phyloP scores from a whole-genome alignment of 2,888 invertebrate genomes.

The Homarus gammarus region DNA sequence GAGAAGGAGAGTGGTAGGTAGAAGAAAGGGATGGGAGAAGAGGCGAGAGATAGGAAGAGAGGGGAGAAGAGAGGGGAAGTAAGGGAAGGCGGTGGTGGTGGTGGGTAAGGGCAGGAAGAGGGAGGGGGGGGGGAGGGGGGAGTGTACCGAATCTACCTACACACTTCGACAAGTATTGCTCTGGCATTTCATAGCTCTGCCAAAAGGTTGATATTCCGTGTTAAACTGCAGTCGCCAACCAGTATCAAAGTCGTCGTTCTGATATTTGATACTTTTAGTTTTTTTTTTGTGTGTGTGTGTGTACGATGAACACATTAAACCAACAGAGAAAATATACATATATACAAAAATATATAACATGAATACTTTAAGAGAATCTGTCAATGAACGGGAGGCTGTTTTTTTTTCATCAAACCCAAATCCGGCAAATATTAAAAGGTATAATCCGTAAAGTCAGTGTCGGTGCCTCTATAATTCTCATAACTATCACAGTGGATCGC shows the following conservation, averaged over 20 bases:
- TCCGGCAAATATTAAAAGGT: constrained; percentile 69
- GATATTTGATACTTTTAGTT: too few species aligned
- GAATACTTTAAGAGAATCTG: background rate
- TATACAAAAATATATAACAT: too few species aligned
- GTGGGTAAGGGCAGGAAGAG: too few species aligned
- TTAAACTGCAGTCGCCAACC: background rate
- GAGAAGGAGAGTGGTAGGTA: too few species aligned
- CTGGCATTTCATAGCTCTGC: background rate
- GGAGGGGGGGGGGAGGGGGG: too few species aligned
- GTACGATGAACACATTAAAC: too few species aligned
- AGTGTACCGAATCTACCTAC: background rate
- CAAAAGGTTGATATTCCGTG: background rate
- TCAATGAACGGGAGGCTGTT: background rate
- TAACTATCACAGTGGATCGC: constrained; percentile 68
- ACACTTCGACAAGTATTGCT: background rate
- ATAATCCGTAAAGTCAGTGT: constrained; percentile 67
- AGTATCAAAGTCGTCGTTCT: background rate
- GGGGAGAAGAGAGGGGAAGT: too few species aligned
- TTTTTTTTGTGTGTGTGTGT: too few species aligned
- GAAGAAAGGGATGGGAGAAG: too few species aligned
- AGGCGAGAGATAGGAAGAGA: too few species aligned
- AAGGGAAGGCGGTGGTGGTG: too few species aligned
- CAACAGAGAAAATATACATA: too few species aligned
- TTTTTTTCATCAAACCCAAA: constrained; percentile 58
- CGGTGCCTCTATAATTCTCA: constrained; percentile 67